Evolutionary conservation across 2,888 invertebrate genomes (phyloP).

Genomic region (Pilophorus perplexus): DNA sequence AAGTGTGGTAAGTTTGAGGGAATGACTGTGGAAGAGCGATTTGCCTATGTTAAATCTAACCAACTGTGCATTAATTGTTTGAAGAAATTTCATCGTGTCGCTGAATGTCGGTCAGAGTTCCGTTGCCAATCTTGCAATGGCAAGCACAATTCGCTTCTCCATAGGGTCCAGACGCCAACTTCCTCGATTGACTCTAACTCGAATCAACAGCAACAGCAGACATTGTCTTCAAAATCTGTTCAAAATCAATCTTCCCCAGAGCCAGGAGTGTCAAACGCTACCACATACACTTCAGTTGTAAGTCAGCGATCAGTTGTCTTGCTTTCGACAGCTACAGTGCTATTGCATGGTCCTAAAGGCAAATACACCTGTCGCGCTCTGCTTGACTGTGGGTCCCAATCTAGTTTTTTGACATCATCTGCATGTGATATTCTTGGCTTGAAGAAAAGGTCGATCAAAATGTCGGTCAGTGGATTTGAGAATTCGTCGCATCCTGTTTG

Average conservation of each 20-base stretch:
- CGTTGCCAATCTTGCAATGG: slow-evolving; percentile 20
- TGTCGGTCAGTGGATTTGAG: slow-evolving; percentile 40
- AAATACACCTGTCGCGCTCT: slow-evolving; percentile 45
- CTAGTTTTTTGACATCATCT: slow-evolving; percentile 43
- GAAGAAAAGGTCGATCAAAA: slow-evolving; percentile 16
- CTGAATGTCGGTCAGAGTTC: slow-evolving; percentile 30
- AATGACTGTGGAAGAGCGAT: slow-evolving; percentile 14
- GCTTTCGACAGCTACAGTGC: slow-evolving; percentile 45
- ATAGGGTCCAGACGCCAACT: background rate
- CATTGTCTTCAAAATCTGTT: background rate
- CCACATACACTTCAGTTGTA: background rate
- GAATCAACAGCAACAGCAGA: no score
- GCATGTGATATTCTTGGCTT: slow-evolving; percentile 25
- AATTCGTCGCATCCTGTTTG: slow-evolving; percentile 10
- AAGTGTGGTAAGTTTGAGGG: background rate
- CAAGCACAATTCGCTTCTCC: slow-evolving; percentile 35
- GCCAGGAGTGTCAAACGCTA: background rate
- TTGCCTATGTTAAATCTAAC: slow-evolving; percentile 10
- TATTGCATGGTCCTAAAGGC: slow-evolving; percentile 38
- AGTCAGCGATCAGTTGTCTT: slow-evolving; percentile 28
- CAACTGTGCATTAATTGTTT: slow-evolving; percentile 36
- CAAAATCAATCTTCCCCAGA: background rate
- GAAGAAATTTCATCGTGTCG: slow-evolving; percentile 13
- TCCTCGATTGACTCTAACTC: background rate
- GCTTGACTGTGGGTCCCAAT: slow-evolving; percentile 47